Evolutionary conservation across 1,140 invertebrate species (phyloP).

Genomic region (Octopus sinensis): DNA sequence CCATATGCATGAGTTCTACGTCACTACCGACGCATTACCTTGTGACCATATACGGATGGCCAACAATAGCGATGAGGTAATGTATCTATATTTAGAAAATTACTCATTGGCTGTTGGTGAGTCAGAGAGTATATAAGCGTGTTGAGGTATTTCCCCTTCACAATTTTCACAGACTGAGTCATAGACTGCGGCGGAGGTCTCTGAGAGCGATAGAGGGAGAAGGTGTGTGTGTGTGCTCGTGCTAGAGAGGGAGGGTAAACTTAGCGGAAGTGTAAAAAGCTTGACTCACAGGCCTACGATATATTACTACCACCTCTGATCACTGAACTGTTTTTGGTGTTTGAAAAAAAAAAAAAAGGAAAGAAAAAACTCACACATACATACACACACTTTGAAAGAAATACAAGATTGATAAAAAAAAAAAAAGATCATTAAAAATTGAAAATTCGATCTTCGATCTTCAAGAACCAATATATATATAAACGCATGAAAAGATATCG

Average conservation of each 20-base stretch:
- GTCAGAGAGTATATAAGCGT: background rate
- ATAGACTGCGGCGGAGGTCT: background rate
- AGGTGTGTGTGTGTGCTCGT: background rate
- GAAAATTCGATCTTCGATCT: too few species aligned
- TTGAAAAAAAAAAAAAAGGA: too few species aligned
- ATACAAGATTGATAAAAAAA: too few species aligned
- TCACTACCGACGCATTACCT: background rate
- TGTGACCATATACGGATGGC: background rate
- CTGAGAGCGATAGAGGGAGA: background rate
- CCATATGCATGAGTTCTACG: background rate
- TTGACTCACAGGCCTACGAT: background rate
- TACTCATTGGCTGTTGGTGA: background rate
- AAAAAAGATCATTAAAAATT: too few species aligned
- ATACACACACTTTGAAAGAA: too few species aligned
- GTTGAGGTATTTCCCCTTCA: background rate
- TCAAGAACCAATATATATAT: too few species aligned
- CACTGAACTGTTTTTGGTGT: background rate
- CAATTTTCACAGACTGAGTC: background rate
- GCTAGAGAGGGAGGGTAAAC: background rate
- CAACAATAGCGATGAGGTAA: slow-evolving; percentile 2
- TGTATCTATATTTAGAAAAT: background rate
- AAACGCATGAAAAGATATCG: too few species aligned
- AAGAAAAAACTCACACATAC: too few species aligned
- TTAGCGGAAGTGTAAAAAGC: background rate
- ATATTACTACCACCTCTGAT: background rate